phyloP scores from a whole-genome alignment of 2,888 invertebrate species.

The Drosophila atripex region DNA sequence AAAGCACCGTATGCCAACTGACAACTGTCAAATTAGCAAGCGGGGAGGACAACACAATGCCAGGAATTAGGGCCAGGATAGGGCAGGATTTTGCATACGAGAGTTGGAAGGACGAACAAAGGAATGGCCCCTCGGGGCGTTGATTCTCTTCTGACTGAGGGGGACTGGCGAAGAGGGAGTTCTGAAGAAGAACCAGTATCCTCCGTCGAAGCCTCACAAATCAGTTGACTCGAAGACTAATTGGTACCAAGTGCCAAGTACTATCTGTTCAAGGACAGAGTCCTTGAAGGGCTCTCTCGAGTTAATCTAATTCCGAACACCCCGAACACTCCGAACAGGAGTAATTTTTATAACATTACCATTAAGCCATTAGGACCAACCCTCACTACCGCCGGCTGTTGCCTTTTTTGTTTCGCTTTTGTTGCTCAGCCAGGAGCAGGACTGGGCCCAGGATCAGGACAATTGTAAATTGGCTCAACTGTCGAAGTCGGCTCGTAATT shows the following conservation, averaged over 20 bases:
- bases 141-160: conserved; percentile 1
- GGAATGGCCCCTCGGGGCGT: conserved; percentile 23
- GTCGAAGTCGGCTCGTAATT: conserved; percentile 62
- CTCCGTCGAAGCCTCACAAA: too few relatives aligned
- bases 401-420: conserved; percentile 47
- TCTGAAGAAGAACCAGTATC: too few relatives aligned
- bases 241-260: neutral
- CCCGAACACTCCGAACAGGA: neutral
- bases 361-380: conserved; percentile 17
- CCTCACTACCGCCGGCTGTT: conserved; percentile 60
- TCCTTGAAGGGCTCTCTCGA: neutral
- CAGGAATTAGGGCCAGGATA: conserved; percentile 67
- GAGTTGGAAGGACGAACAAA: conserved; percentile 43
- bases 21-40: conserved; percentile 80
- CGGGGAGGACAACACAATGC: conserved; percentile 61
- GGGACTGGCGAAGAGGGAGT: too few relatives aligned
- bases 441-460: too few relatives aligned
- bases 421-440: conserved; percentile 49
- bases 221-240: too few relatives aligned
- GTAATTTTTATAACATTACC: conserved; percentile 2
- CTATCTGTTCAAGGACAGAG: neutral
- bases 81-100: conserved; percentile 56
- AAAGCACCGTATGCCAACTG: conserved; percentile 33
- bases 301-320: conserved; percentile 1
- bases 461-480: conserved; percentile 69